These are phyloP conservation scores for Sphaerodactylus townsendi DNA, from an alignment of 2,113 vertebrate species.

Conservation along the genomic window DNA sequence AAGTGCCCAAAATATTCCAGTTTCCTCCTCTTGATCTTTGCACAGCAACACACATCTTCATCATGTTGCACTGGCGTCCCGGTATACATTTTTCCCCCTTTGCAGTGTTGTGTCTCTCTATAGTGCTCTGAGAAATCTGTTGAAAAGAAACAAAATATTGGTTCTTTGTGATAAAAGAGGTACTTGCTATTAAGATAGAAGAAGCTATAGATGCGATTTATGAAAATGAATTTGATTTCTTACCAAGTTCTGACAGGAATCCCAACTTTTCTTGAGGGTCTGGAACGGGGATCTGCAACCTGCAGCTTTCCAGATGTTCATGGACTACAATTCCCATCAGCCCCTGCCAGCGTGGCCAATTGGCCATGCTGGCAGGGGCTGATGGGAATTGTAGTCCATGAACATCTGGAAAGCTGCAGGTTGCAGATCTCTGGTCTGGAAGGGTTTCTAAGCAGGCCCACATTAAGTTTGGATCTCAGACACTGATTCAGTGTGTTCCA, in stretches of 20 bases:
- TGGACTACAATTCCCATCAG: too few species aligned
- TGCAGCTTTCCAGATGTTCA: too few species aligned
- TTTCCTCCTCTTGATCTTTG: constrained; percentile 81
- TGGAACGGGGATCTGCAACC: too few species aligned
- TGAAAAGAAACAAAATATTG: constrained; percentile 61
- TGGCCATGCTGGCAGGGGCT: too few species aligned
- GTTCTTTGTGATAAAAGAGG: constrained; percentile 59
- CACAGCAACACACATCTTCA: constrained; percentile 70
- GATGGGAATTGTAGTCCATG: too few species aligned
- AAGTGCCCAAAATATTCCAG: constrained; percentile 77
- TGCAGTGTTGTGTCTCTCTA: constrained; percentile 57
- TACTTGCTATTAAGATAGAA: constrained; percentile 56
- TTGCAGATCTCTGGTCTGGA: too few species aligned
- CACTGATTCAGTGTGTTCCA: background rate
- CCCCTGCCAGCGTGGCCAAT: too few species aligned
- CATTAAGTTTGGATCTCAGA: background rate
- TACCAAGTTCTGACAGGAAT: constrained; percentile 57
- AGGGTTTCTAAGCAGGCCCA: constrained; percentile 35
- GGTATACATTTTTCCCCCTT: constrained; percentile 60
- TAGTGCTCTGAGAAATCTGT: constrained; percentile 56
- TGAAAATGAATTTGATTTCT: constrained; percentile 30
- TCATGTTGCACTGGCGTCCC: constrained; percentile 69
- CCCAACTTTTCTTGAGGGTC: constrained; percentile 54
- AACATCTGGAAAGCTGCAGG: too few species aligned
- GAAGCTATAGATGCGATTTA: constrained; percentile 54